phyloP scores from a whole-genome alignment of 2,113 vertebrate genomes.

The Gavialis gangeticus region DNA sequence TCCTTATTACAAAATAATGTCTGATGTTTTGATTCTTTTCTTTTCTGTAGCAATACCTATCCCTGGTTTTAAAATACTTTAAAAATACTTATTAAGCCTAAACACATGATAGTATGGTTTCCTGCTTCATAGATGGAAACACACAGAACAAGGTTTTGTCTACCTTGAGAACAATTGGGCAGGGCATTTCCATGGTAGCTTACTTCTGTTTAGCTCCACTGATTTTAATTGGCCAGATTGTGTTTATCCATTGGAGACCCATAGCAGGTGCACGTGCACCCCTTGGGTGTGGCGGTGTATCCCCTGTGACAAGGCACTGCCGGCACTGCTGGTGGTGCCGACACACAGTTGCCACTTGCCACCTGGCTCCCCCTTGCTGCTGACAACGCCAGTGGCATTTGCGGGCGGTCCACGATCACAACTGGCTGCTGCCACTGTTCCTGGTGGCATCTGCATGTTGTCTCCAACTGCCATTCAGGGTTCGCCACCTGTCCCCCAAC shows the following conservation, averaged over 20 bases:
- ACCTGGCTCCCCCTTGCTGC: too few relatives aligned
- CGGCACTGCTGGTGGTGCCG: too few relatives aligned
- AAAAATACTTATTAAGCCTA: neutral
- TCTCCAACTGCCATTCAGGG: too few relatives aligned
- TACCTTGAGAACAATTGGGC: neutral
- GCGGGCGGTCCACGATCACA: too few relatives aligned
- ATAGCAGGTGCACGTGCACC: too few relatives aligned
- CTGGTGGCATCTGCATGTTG: too few relatives aligned
- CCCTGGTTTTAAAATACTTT: neutral
- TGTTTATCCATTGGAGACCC: neutral
- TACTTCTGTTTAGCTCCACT: neutral
- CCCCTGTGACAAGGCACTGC: too few relatives aligned
- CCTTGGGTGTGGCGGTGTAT: too few relatives aligned
- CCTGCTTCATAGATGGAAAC: neutral
- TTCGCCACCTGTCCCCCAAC: too few relatives aligned
- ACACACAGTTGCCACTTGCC: too few relatives aligned
- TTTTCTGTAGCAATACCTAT: neutral
- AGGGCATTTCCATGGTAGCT: neutral
- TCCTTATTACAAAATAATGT: neutral
- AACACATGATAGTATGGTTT: neutral
- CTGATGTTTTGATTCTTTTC: neutral
- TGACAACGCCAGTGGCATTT: too few relatives aligned
- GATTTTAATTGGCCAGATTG: neutral
- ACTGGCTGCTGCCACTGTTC: too few relatives aligned
- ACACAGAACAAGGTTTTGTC: neutral